A percentile compares a stretch with the other conserved stretches of the same genome.
Conservation (phyloP, 2,797 vertebrate species). For the Alfaro cultratus region DNA sequence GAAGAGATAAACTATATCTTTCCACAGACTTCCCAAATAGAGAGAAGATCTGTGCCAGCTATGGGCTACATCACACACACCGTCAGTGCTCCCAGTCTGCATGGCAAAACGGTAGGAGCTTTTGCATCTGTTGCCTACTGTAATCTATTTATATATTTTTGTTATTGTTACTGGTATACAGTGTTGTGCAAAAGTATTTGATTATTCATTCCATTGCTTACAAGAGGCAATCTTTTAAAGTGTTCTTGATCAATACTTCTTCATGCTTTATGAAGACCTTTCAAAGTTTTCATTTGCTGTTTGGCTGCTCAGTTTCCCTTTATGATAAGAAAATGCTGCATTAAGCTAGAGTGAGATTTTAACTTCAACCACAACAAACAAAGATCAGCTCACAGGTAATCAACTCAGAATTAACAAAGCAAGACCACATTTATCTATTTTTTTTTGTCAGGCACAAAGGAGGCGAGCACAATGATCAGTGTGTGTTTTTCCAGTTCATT, state of each 20-base stretch:
- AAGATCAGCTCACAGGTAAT: background rate
- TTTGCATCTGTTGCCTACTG: background rate
- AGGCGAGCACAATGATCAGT: too few species aligned
- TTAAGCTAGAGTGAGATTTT: background rate
- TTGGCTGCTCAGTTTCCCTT: background rate
- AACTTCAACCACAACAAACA: background rate
- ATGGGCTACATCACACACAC: conserved; percentile 99
- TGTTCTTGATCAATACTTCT: background rate
- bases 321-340: background rate
- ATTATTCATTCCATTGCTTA: background rate
- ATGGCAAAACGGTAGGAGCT: conserved; percentile 94
- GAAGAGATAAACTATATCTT: conserved; percentile 51
- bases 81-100: conserved; percentile 96
- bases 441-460: too few species aligned
- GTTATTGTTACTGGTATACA: background rate
- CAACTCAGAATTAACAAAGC: background rate
- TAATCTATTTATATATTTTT: background rate
- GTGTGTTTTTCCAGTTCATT: too few species aligned
- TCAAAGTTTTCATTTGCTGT: background rate
- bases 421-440: too few species aligned
- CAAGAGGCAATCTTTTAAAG: background rate
- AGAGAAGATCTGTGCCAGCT: conserved; percentile 92
- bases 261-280: background rate
- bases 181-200: background rate
- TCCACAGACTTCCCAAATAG: conserved; percentile 86